phyloP scores from a whole-genome alignment of 2,888 invertebrate genomes.

The Brachypterus glaber region DNA sequence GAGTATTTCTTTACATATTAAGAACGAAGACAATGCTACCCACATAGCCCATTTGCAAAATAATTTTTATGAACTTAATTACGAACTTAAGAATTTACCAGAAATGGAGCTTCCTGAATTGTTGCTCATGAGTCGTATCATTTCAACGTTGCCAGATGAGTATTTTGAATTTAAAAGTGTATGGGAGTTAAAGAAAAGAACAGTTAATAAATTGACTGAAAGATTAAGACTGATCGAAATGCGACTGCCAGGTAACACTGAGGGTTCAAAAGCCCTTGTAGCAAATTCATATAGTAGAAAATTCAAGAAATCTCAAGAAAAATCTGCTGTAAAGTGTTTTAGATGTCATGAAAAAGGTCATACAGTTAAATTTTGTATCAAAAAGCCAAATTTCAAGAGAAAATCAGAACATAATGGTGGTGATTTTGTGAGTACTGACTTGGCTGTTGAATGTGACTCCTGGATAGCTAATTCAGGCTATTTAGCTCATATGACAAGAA shows the following conservation, averaged over 20 bases:
- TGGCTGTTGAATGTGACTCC: too few relatives aligned
- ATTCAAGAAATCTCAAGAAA: neutral
- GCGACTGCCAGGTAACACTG: neutral
- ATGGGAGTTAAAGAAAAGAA: conserved; percentile 12
- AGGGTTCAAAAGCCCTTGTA: neutral
- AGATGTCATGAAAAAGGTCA: neutral
- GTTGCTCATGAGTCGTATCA: conserved; percentile 16
- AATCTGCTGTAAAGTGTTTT: conserved; percentile 1
- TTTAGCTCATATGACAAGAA: too few relatives aligned
- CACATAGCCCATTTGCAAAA: conserved; percentile 16
- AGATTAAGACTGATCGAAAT: too few relatives aligned
- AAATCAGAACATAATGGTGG: too few relatives aligned
- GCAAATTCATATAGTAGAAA: too few relatives aligned
- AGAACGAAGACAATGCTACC: conserved; percentile 17
- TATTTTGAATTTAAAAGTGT: conserved; percentile 18
- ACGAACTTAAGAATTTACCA: conserved; percentile 16
- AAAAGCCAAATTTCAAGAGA: too few relatives aligned
- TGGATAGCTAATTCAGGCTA: too few relatives aligned
- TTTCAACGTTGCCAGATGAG: too few relatives aligned
- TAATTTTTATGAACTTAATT: conserved; percentile 16
- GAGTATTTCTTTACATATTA: conserved; percentile 19
- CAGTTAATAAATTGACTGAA: conserved; percentile 11
- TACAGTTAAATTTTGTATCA: too few relatives aligned
- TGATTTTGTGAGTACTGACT: too few relatives aligned
- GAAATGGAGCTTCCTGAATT: conserved; percentile 16